Evolutionary conservation across 2,888 invertebrate species (phyloP).

Genomic region (Macrosoma leucophasiata): DNA sequence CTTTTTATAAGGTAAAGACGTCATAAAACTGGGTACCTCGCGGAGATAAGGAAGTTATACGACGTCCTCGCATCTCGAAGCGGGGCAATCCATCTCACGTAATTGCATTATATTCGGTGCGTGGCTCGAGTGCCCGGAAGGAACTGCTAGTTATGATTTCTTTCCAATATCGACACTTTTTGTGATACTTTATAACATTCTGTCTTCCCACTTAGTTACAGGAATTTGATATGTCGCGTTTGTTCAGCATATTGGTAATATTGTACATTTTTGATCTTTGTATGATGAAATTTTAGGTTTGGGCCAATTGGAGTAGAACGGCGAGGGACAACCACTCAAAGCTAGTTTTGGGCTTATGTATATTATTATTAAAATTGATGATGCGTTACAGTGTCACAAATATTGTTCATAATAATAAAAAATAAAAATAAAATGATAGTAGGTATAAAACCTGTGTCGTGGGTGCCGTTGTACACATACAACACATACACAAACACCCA

Average conservation of each 20-base stretch:
- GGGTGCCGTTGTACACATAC: too few relatives aligned
- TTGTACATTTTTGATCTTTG: background rate
- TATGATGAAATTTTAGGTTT: background rate
- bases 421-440: too few relatives aligned
- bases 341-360: too few relatives aligned
- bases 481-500: too few relatives aligned
- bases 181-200: slow-evolving; percentile 8
- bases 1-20: slow-evolving; percentile 47
- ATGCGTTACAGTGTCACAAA: too few relatives aligned
- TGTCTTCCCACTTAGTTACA: slow-evolving; percentile 17
- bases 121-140: slow-evolving; percentile 38
- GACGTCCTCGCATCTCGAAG: slow-evolving; percentile 41
- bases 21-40: slow-evolving; percentile 36
- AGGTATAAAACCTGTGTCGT: too few relatives aligned
- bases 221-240: background rate
- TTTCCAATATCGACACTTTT: slow-evolving; percentile 40
- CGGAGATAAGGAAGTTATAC: slow-evolving; percentile 48
- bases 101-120: slow-evolving; percentile 28
- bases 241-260: background rate
- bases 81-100: slow-evolving; percentile 11
- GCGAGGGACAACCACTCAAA: too few relatives aligned
- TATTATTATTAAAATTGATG: too few relatives aligned
- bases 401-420: too few relatives aligned
- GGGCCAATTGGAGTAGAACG: background rate
- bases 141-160: slow-evolving; percentile 40